Evolutionary conservation across 2,113 vertebrate species (phyloP).

Genomic region (Nibea albiflora): DNA sequence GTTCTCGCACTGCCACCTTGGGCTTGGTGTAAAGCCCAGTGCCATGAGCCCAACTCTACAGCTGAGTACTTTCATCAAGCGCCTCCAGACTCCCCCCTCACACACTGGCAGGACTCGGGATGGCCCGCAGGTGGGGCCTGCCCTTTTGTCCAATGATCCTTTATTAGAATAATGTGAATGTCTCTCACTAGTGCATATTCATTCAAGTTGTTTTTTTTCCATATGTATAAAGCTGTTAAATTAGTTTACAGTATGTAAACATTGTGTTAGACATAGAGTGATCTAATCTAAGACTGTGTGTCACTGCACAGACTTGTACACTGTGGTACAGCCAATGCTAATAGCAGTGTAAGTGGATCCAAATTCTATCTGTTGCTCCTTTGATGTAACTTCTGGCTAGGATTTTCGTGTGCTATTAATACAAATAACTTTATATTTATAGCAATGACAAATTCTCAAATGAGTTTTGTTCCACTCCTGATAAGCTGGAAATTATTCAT

Average conservation of each 20-base stretch:
- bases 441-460: conserved; percentile 52
- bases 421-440: conserved; percentile 51
- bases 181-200: conserved; percentile 4
- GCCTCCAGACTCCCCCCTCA: conserved; percentile 79
- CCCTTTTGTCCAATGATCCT: conserved; percentile 69
- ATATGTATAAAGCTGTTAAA: not conserved
- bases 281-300: conserved; percentile 8
- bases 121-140: conserved; percentile 29
- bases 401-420: conserved; percentile 60
- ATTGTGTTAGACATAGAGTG: conserved; percentile 2
- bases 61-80: conserved; percentile 87
- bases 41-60: conserved; percentile 83
- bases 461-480: conserved; percentile 28
- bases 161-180: conserved; percentile 31
- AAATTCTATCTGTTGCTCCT: conserved; percentile 41
- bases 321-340: conserved; percentile 7
- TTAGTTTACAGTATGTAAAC: not conserved
- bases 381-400: conserved; percentile 36
- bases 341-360: conserved; percentile 50
- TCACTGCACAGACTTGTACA: not conserved
- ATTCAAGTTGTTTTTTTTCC: not conserved
- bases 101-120: conserved; percentile 83
- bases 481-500: conserved; percentile 33
- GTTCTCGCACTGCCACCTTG: conserved; percentile 66
- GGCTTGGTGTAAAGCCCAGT: conserved; percentile 77